phyloP scores from a whole-genome alignment of 2,888 invertebrate genomes.

The Cheilosia grossa region DNA sequence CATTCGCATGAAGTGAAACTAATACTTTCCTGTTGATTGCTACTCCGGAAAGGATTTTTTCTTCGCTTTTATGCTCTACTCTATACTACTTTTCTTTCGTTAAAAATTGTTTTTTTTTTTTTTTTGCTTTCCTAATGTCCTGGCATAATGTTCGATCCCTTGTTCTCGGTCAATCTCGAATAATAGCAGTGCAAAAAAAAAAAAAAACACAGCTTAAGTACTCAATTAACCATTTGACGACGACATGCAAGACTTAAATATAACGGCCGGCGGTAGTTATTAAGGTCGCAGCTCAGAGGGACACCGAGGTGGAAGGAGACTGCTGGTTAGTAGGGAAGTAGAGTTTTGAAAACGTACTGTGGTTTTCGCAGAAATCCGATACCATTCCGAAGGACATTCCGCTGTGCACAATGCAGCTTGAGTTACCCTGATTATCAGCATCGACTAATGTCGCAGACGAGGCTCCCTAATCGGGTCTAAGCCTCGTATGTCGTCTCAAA shows the following conservation, averaged over 20 bases:
- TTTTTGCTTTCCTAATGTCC: conserved; percentile 61
- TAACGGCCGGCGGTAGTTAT: conserved; percentile 54
- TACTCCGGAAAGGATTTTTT: conserved; percentile 17
- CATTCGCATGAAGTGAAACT: conserved; percentile 55
- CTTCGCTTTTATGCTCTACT: conserved; percentile 16
- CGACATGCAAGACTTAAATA: conserved; percentile 69
- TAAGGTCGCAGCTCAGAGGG: conserved; percentile 49
- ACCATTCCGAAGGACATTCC: too few relatives aligned
- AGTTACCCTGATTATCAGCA: too few relatives aligned
- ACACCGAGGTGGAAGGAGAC: neutral
- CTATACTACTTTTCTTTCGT: neutral
- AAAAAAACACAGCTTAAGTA: conserved; percentile 52
- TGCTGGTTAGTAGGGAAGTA: too few relatives aligned
- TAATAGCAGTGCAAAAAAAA: conserved; percentile 7
- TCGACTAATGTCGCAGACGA: too few relatives aligned
- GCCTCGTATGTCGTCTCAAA: neutral
- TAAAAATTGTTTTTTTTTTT: neutral
- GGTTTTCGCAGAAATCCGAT: too few relatives aligned
- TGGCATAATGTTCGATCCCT: conserved; percentile 65
- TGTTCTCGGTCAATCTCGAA: conserved; percentile 65
- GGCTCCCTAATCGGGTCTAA: too few relatives aligned
- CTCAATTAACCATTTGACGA: conserved; percentile 72
- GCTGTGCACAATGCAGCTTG: too few relatives aligned
- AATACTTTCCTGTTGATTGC: conserved; percentile 62
- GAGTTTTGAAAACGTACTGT: too few relatives aligned